A percentile compares a stretch with the other conserved stretches of the same genome.
phyloP scores from a whole-genome alignment of 2,888 invertebrate genomes.

The Phorcus lineatus region DNA sequence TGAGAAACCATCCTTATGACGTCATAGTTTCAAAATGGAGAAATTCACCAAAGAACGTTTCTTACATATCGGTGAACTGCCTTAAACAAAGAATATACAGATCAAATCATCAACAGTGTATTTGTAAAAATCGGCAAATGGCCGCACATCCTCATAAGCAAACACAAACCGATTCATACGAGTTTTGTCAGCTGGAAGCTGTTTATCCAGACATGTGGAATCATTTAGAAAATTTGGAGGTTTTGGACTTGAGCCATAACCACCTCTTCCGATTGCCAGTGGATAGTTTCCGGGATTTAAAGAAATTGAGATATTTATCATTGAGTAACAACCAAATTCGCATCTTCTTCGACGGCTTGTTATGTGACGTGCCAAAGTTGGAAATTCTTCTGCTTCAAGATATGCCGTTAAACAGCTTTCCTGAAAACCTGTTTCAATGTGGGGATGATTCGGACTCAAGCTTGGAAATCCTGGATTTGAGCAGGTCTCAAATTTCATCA shows the following conservation, averaged over 20 bases:
- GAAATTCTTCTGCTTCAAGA: constrained; percentile 24
- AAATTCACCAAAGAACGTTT: constrained; percentile 25
- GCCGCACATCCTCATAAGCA: not conserved
- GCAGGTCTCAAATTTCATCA: not conserved
- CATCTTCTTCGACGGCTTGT: constrained; percentile 17
- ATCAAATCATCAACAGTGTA: not conserved
- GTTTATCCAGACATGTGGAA: constrained; percentile 19
- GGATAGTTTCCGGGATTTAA: not conserved
- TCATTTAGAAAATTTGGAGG: constrained; percentile 18
- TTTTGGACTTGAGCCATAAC: constrained; percentile 27
- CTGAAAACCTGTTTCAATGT: constrained; percentile 21
- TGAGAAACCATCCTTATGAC: constrained; percentile 33
- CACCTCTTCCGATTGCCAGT: constrained; percentile 3
- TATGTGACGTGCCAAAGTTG: constrained; percentile 22
- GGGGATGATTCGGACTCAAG: not conserved
- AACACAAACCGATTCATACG: not conserved
- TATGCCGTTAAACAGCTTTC: constrained; percentile 18
- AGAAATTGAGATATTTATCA: constrained; percentile 22
- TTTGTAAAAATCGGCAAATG: constrained; percentile 17
- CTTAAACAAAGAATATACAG: not conserved
- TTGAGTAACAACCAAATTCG: constrained; percentile 22
- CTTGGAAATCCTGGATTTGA: not conserved
- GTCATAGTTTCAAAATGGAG: constrained; percentile 28
- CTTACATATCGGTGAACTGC: constrained; percentile 32
- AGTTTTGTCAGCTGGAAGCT: constrained; percentile 27